phyloP scores from a whole-genome alignment of 2,888 invertebrate genomes.

The Aquatica leii region DNA sequence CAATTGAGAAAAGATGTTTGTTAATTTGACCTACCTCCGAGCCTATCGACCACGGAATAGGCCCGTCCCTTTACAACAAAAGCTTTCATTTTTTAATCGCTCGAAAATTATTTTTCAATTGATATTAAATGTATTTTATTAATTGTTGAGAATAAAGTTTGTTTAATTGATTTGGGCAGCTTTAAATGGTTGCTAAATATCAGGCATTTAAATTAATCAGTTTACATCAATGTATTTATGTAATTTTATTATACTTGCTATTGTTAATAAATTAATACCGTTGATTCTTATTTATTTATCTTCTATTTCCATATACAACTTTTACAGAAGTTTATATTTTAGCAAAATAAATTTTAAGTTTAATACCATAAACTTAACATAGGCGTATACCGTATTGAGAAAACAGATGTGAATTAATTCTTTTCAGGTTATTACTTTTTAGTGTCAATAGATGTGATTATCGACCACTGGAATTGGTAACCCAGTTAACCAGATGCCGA shows the following conservation, averaged over 20 bases:
- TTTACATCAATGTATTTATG: slow-evolving; percentile 54
- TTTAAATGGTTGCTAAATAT: slow-evolving; percentile 26
- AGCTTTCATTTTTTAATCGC: slow-evolving; percentile 1
- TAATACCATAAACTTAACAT: no score
- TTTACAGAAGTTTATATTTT: no score
- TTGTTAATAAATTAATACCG: slow-evolving; percentile 58
- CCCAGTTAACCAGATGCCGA: no score
- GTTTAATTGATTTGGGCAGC: slow-evolving; percentile 12
- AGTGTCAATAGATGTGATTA: no score
- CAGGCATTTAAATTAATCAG: slow-evolving; percentile 45
- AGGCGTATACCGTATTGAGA: no score
- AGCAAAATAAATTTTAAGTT: no score
- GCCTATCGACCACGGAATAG: slow-evolving; percentile 61
- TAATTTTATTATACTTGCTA: slow-evolving; percentile 58
- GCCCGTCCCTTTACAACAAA: slow-evolving; percentile 57
- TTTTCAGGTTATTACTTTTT: no score
- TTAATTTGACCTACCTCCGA: slow-evolving; percentile 58
- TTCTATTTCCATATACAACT: no score
- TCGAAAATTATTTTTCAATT: background rate
- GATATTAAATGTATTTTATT: slow-evolving; percentile 8
- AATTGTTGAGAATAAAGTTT: slow-evolving; percentile 5
- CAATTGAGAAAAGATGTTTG: no score
- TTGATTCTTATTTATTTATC: no score
- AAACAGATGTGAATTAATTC: no score
- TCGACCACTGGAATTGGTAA: no score